Conservation (phyloP, 2,113 vertebrate genomes). For the Varanus komodoensis region DNA sequence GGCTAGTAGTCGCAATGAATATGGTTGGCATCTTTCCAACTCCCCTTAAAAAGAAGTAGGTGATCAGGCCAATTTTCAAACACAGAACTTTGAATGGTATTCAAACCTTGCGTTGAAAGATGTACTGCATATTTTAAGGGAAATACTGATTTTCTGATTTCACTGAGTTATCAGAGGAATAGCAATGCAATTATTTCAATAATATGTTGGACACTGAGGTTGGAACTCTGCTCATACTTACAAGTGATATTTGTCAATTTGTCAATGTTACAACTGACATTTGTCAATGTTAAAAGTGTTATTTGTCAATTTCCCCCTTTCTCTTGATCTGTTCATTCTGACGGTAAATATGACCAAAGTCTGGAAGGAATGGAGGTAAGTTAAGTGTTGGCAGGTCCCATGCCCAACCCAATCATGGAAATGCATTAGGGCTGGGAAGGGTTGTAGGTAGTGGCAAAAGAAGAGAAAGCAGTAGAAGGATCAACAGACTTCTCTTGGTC, state of each 20-base stretch:
- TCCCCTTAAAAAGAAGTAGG: neutral
- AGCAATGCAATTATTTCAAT: neutral
- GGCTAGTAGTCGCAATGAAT: neutral
- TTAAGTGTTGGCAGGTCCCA: neutral
- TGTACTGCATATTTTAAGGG: neutral
- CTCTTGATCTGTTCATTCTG: neutral
- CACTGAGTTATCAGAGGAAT: neutral
- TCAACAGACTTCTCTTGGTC: neutral
- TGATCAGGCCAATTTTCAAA: neutral
- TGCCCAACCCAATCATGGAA: neutral
- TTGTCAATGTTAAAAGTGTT: neutral
- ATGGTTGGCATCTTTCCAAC: neutral
- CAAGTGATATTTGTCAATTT: too few relatives aligned
- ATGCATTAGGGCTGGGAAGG: neutral
- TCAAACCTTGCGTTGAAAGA: neutral
- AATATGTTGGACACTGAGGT: neutral
- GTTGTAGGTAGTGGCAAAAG: neutral
- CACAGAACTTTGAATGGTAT: neutral
- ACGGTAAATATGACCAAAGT: neutral
- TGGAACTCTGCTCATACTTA: neutral
- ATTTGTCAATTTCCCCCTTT: too few relatives aligned
- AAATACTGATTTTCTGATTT: neutral
- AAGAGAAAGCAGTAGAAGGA: neutral
- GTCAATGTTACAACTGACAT: neutral
- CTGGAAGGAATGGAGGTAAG: neutral